Evolutionary conservation across 2,888 invertebrate species (phyloP), one percentile per base, ranked within the genome.

Genomic region (Ectropis crepuscularia): DNA sequence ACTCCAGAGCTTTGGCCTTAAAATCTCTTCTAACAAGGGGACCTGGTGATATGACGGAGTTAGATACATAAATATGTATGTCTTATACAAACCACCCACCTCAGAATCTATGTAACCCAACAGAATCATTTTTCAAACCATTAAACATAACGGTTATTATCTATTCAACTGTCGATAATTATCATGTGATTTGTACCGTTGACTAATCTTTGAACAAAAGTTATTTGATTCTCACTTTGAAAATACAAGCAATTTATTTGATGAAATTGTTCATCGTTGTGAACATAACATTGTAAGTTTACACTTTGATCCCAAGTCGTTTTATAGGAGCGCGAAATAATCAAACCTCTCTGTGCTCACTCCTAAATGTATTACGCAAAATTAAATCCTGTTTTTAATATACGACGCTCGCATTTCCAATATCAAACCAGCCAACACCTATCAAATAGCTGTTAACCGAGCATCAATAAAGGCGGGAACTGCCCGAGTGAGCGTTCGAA

Each of bases 341-440:
- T 41, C 12, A 39, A 51, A 51, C 12, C 39, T 51, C 39, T 51
- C 41, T 16, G 12, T 51, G 39, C 39, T 41, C 39, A 51, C 37
- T 49, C 11, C 37, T 37, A 9, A 38, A 28, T 28, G 4, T 8
- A 49, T n/a, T 8, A 6, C 0, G 5, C 28, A 36, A 39, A 37
- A 45, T 38, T 39, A 46, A 45, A 47, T 39, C 10, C 4, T 49
- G 16, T 53, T 43, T 49, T 11, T 39, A 36, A 37, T 46, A 39
- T 50, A n/a, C 37, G 37, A 49, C 11, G n/a, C 11, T 49, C 12
- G 8, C 10, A 41, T 11, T 53, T 28, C 8, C 53, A 60, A 53
- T 48, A 60, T 37, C 43, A 12, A 38, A 42, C 43, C 51, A 53
- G 49, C 12, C 74, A 95, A 87, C 94, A 95, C 95, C 95, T 95